Evolutionary conservation across 2,797 vertebrate genomes (phyloP), one percentile per base, ranked within the genome.

Genomic region (Mallotus villosus): DNA sequence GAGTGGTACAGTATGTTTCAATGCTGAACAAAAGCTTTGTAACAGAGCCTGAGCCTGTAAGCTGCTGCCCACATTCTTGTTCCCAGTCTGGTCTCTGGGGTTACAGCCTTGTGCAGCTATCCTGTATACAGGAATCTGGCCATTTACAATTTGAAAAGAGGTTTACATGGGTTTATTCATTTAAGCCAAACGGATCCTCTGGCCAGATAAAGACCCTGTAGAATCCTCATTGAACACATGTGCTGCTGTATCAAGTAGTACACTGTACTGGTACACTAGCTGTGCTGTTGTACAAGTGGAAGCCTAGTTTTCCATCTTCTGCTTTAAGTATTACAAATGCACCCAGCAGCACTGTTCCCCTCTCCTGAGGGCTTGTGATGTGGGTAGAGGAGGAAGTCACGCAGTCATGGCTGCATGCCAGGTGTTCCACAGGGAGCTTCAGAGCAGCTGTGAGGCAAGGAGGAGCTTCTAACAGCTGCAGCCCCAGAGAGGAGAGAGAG

Each of bases 381-480:
- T 78, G 78, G 70, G 65, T 57, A 6, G 21, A 46, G 51, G 78
- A 79, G 82, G 81, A 85, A 82, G 73, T 19, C 19, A n/a, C 9
- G n/a, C 76, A 77, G 71, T 37, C 6, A 17, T 63, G 81, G 80
- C 71, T 70, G 21, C 14, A 57, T 71, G 80, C 79, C 79, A 66
- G 69, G 68, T 59, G 58, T 73, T 78, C 84, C 76, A 60, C 25
- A 73, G 55, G 78, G 72, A 85, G 68, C 14, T 68, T 58, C 68
- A 6, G 34, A 72, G 59, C 74, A 79, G 71, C 73, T 80, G 68
- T 32, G 55, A 22, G 25, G 53, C 41, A 53, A 41, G 51, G 61
- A 85, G 53, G 68, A 68, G 78, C 78, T 70, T 62, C 82, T 46
- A 85, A 86, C 90, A 92, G 88, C 90, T 91, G 89, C 75, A 67